Evolutionary conservation across 2,888 invertebrate species (phyloP).

Genomic region (Stratiomys singularior): DNA sequence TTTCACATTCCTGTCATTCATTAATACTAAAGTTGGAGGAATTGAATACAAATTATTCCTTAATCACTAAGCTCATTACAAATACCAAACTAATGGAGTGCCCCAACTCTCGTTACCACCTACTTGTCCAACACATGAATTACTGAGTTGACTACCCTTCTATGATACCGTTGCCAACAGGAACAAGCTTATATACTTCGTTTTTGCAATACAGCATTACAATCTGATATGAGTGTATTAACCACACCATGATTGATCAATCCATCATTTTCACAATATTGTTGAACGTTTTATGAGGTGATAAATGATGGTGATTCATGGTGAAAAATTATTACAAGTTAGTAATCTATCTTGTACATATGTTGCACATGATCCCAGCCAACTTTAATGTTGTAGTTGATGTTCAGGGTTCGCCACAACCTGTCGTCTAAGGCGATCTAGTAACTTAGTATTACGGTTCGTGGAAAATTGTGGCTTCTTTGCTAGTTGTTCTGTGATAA

Average conservation of each 20-base stretch:
- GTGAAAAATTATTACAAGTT: constrained; percentile 18
- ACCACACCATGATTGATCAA: constrained; percentile 17
- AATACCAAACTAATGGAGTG: too few relatives aligned
- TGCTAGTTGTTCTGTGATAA: background rate
- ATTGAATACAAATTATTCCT: too few relatives aligned
- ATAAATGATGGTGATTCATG: constrained; percentile 26
- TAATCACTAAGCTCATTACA: too few relatives aligned
- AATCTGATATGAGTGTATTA: background rate
- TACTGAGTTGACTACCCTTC: too few relatives aligned
- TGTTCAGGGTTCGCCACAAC: background rate
- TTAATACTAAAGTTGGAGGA: too few relatives aligned
- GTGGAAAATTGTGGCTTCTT: background rate
- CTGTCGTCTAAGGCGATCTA: background rate
- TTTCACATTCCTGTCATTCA: too few relatives aligned
- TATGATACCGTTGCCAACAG: too few relatives aligned
- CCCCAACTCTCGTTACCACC: too few relatives aligned
- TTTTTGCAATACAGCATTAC: background rate
- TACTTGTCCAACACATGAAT: too few relatives aligned
- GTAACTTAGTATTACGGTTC: background rate
- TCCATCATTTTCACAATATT: constrained; percentile 23
- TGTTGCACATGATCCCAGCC: background rate
- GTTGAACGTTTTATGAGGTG: constrained; percentile 13
- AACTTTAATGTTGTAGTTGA: background rate
- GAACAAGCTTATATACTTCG: too few relatives aligned
- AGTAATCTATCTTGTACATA: constrained; percentile 1